Percentiles rank a stretch among this genome's conserved stretches.
Evolutionary conservation across 2,888 invertebrate species (phyloP).

Genomic region (Drosophila percnosoma): DNA sequence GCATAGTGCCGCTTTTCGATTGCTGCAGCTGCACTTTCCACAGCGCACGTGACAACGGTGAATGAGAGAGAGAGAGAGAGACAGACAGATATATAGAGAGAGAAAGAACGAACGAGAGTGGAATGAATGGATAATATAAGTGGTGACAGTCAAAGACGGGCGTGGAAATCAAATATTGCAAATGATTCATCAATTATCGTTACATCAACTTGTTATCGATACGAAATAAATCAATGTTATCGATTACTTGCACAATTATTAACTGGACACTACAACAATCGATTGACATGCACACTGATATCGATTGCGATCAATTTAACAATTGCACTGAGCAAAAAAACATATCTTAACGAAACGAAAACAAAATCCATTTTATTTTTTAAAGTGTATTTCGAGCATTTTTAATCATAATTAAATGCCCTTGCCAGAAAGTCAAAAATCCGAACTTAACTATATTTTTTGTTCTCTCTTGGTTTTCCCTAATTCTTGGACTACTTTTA

Average conservation of each 20-base stretch:
- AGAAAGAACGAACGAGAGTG: slow-evolving; percentile 2
- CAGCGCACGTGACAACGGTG: neutral
- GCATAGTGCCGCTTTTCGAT: slow-evolving; percentile 85
- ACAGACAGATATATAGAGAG: neutral
- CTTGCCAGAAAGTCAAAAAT: neutral
- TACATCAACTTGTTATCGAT: neutral
- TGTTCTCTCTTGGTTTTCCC: too few relatives aligned
- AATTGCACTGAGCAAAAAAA: neutral
- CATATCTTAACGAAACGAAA: too few relatives aligned
- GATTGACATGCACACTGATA: neutral
- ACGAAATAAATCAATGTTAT: neutral
- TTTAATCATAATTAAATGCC: neutral
- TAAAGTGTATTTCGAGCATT: neutral
- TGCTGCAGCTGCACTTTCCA: slow-evolving; percentile 74
- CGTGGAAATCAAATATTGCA: neutral
- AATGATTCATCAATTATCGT: neutral
- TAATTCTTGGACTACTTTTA: too few relatives aligned
- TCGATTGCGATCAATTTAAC: neutral
- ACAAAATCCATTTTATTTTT: neutral
- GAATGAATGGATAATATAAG: too few relatives aligned
- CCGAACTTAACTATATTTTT: too few relatives aligned
- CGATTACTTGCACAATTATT: neutral
- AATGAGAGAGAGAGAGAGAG: neutral
- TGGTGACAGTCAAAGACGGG: neutral
- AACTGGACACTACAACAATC: neutral